Evolutionary conservation across 2,113 vertebrate genomes (phyloP), one percentile per base, ranked within the genome.

Genomic region (Rhinoptilus africanus): DNA sequence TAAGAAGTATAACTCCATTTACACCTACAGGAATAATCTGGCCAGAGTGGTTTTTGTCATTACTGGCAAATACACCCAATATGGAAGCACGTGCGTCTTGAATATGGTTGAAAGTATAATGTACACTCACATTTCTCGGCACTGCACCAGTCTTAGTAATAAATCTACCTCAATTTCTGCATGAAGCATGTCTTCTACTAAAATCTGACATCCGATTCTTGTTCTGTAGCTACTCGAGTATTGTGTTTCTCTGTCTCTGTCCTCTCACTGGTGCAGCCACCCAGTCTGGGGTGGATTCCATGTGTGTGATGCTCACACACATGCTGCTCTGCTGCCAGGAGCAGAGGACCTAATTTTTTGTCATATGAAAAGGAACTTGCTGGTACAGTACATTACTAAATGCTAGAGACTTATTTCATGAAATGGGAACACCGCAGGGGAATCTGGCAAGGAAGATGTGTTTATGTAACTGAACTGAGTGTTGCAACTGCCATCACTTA

Each of bases 401-500:
- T 87, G 84, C 84, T 95, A 28, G 95, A 96, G 91, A 79, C 91
- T 93, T 89, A 94, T 88, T 97, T 96, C 71, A 67, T 91, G 89
- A 89, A 96, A 92, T 74, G 71, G 91, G 94, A 97, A 39, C 97
- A 92, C 96, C 59, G 34, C 96, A 89, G 94, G 96, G 95, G 81
- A 94, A 96, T 95, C 95, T 97, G 97, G 97, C 97, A 97, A 71
- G 92, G 89, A 95, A 82, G 81, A 94, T 91, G 89, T 96, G 95
- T 97, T 97, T 97, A 95, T 96, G 91, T 97, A 96, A 96, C 92
- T 62, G 96, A 95, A 91, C 79, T 92, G 94, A 95, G 92, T 95
- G 91, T 96, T 97, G 96, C 96, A 97, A 97, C 87, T 97, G 96
- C 97, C 89, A 88, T 96, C 96, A 54, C 91, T 97, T 94, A 92